Conservation (phyloP, 2,113 vertebrate species). For the Carlito syrichta region DNA sequence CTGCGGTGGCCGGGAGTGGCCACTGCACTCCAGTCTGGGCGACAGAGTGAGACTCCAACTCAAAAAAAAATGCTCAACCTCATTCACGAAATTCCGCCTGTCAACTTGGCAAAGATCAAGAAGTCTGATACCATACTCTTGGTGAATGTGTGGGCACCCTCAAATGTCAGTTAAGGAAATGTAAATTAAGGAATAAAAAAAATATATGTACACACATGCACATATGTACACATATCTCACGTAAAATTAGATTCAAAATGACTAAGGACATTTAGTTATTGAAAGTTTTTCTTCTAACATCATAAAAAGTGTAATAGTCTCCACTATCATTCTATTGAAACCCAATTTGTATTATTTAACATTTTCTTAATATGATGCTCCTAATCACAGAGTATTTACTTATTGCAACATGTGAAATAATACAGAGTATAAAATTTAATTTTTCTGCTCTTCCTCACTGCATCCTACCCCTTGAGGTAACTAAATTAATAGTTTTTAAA, state of each 20-base stretch:
- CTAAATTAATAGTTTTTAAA: constrained; percentile 4
- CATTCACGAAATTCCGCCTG: background rate
- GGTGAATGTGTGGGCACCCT: background rate
- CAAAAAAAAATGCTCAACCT: background rate
- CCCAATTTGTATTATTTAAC: background rate
- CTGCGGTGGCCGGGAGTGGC: no score
- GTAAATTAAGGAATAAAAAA: background rate
- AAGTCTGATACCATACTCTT: background rate
- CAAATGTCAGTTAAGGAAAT: background rate
- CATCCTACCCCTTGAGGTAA: background rate
- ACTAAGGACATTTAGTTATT: background rate
- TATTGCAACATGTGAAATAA: background rate
- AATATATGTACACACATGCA: no score
- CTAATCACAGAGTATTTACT: constrained; percentile 25
- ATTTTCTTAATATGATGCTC: background rate
- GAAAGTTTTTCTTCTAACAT: background rate
- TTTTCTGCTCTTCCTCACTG: background rate
- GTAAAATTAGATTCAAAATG: background rate
- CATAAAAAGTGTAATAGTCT: background rate
- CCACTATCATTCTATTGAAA: background rate
- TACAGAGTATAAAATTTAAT: constrained; percentile 8
- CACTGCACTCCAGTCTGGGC: no score
- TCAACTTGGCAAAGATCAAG: background rate
- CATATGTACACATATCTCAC: no score
- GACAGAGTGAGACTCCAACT: no score